Evolutionary conservation across 2,797 vertebrate species (phyloP).

Genomic region (Centroberyx gerrardi): DNA sequence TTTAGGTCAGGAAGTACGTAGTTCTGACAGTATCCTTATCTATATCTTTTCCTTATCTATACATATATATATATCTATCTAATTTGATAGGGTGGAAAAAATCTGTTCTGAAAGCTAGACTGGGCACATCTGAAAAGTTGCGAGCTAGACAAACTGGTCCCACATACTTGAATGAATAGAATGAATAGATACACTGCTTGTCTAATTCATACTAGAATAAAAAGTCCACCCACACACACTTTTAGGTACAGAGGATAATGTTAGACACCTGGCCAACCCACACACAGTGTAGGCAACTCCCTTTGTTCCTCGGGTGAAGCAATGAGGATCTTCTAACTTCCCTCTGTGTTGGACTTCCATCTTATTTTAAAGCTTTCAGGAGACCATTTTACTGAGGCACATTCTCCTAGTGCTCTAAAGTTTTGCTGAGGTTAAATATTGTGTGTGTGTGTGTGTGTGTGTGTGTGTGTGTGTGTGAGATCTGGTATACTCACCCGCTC

Average conservation of each 20-base stretch:
- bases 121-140: not conserved
- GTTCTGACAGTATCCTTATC: not conserved
- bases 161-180: not conserved
- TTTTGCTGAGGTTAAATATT: slow-evolving; percentile 12
- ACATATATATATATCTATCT: not conserved
- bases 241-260: not conserved
- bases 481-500: slow-evolving; percentile 91
- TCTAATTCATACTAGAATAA: slow-evolving; percentile 2
- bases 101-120: not conserved
- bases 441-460: not conserved
- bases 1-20: not conserved
- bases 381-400: slow-evolving; percentile 20
- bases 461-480: not conserved
- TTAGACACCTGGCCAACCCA: not conserved
- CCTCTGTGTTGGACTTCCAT: not conserved
- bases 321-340: not conserved
- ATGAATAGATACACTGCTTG: not conserved
- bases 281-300: not conserved
- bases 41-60: not conserved
- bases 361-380: slow-evolving; percentile 6
- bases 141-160: not conserved
- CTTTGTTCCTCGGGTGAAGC: slow-evolving; percentile 13
- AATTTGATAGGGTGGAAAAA: not conserved
- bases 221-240: slow-evolving; percentile 24
- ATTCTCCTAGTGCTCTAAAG: not conserved